Conservation (phyloP, 2,797 vertebrate genomes). For the Pseudocheirus occidentalis region DNA sequence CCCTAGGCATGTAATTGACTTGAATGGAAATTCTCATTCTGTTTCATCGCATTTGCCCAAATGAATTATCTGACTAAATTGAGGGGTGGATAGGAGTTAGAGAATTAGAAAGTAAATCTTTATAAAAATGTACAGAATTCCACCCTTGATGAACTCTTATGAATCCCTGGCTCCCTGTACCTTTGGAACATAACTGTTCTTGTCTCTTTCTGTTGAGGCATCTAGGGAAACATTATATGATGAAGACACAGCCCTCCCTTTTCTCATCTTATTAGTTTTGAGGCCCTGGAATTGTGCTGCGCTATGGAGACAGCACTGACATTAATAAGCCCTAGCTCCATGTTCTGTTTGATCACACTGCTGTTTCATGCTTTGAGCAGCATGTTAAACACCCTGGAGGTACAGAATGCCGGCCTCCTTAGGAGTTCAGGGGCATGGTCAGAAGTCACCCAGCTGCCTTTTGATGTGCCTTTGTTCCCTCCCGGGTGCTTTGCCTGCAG, state of each 20-base stretch:
- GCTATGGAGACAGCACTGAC: not conserved
- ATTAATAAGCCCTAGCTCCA: not conserved
- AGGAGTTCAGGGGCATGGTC: not conserved
- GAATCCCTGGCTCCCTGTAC: not conserved
- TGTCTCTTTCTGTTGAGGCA: conserved; percentile 19
- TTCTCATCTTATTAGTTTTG: conserved; percentile 19
- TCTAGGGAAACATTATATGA: conserved; percentile 4
- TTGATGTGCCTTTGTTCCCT: not conserved
- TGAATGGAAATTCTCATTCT: not conserved
- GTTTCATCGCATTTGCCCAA: not conserved
- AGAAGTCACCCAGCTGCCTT: conserved; percentile 7
- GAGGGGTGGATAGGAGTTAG: not conserved
- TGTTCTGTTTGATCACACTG: conserved; percentile 31
- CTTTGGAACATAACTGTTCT: not conserved
- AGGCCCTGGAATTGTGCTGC: not conserved
- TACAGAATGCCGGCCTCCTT: conserved; percentile 4
- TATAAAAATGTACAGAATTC: not conserved
- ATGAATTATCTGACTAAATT: conserved; percentile 39
- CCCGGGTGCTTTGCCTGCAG: not conserved
- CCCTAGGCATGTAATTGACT: not conserved
- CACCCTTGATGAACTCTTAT: not conserved
- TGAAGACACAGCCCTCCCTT: not conserved
- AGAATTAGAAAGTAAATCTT: conserved; percentile 17
- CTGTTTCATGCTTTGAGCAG: conserved; percentile 38
- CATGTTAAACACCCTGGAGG: conserved; percentile 42